Conservation (phyloP, 2,797 vertebrate species). For the Borostomias antarcticus region DNA sequence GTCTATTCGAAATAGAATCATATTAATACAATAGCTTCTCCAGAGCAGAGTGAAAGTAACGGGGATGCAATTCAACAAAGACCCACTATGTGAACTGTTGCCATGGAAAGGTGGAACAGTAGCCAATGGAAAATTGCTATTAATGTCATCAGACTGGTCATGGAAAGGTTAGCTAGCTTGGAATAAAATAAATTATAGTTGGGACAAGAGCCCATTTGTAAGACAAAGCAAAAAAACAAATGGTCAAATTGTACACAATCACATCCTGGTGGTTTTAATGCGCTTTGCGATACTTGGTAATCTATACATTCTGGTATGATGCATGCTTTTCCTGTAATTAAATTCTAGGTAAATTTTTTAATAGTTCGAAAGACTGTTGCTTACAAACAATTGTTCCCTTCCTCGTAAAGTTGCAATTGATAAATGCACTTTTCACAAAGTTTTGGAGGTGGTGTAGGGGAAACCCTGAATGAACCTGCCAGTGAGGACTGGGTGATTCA, state of each 20-base stretch:
- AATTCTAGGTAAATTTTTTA: neutral
- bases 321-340: neutral
- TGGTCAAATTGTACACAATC: neutral
- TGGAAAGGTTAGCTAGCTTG: neutral
- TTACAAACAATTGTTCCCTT: neutral
- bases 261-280: neutral
- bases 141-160: neutral
- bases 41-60: too few species aligned
- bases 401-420: neutral
- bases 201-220: neutral
- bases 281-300: neutral
- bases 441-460: too few species aligned
- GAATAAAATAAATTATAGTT: neutral
- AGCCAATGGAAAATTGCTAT: neutral
- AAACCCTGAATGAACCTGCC: neutral
- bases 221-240: neutral
- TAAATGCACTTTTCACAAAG: conserved; percentile 5
- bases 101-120: neutral
- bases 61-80: neutral
- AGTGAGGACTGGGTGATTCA: neutral
- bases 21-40: neutral
- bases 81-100: neutral
- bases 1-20: neutral
- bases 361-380: neutral
- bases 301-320: neutral